Base-by-base conservation (phyloP, 1,140 invertebrate genomes). In the Tetramorium parvispinum region DNA sequence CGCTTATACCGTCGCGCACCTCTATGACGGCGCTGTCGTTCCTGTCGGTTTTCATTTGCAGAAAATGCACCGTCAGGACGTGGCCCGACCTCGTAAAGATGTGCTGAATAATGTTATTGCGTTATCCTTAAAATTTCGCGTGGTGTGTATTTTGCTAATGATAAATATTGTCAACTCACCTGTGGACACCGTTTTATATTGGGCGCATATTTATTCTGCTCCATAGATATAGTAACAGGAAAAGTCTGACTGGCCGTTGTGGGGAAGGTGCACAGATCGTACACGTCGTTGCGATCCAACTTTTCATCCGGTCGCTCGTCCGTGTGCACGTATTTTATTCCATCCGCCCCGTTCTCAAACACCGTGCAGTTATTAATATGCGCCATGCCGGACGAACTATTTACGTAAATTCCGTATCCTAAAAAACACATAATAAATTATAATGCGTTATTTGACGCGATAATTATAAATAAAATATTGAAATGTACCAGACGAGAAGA, bases 361-460 rank as follows among this genome's bases (percentile, higher is more conserved):
- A 99, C 95, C 18, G 96, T 95, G 91, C 97, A 98, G 82, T 97
- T 96, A 59, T 97, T 96, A 3, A 99, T 95, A 75, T 96, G 96
- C 0, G 97, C 96, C 89, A 97, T 95, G 16, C 98, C 98, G 87
- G 96, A 97, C 21, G 97, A 98, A 70, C 97, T 98, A 94, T 99
- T 99, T 2, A 99, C 96, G 94, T 98, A 99, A 49, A 99, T 95
- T 16, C 98, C 98, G 92, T 98, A 98, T 65, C 98, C 98, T 97
- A 88, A 92, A 83, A 66, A 68, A 55, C n/a, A 2, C 21, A 46
- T 0, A 37, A 1, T 59, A 13, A 21, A 37, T 37, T 7, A 75
- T 1, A 21, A 76, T 11, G 82, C 40, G 57, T 82, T 76, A 76
- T 68, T 49, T 8, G 32, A 81, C 21, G 55, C 49, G 0, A 6